phyloP scores from a whole-genome alignment of 2,113 vertebrate genomes.

The Platanista minor region DNA sequence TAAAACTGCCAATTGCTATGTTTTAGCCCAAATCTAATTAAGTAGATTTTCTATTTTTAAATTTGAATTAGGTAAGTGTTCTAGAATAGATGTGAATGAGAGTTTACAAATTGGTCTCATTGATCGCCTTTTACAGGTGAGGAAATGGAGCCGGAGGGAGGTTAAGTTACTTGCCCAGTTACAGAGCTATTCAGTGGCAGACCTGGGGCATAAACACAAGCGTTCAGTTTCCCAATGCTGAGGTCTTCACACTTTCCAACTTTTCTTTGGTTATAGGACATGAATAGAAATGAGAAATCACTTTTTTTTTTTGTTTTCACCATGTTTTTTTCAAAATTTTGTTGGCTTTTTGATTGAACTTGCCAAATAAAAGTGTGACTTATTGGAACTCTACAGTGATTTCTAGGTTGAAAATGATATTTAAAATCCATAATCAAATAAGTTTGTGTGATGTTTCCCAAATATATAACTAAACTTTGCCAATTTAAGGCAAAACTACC shows the following conservation, averaged over 20 bases:
- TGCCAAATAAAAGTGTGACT: background rate
- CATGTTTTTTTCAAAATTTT: background rate
- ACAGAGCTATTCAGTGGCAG: background rate
- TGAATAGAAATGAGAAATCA: background rate
- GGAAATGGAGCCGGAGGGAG: background rate
- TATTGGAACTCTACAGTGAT: background rate
- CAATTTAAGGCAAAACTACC: background rate
- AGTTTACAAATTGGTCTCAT: background rate
- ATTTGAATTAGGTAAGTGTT: background rate
- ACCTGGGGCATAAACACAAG: background rate
- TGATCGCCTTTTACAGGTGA: background rate
- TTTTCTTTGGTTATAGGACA: background rate
- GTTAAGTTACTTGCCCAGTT: background rate
- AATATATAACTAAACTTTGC: background rate
- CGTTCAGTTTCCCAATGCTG: background rate
- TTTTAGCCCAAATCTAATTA: conserved; percentile 11
- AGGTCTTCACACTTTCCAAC: background rate
- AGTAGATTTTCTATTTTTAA: conserved; percentile 9
- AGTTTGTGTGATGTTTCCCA: background rate
- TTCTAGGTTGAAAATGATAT: background rate
- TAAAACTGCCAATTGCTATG: background rate
- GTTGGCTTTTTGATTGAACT: conserved; percentile 5
- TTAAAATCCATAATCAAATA: background rate
- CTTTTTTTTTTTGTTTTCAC: background rate
- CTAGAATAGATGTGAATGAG: background rate